Conservation (phyloP, 2,888 invertebrate species). For the Drosophila siamana region DNA sequence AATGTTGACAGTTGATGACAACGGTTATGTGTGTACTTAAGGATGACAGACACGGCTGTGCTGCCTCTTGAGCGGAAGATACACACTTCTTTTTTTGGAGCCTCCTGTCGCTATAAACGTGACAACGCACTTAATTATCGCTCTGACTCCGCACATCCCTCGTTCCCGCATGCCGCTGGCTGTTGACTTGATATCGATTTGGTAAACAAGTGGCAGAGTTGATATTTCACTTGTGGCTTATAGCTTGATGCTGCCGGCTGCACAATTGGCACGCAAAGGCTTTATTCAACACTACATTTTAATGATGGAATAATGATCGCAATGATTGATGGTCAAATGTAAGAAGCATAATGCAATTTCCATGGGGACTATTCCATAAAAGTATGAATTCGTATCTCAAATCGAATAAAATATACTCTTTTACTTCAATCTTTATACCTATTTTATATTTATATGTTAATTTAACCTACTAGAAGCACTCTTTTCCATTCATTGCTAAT, state of each 20-base stretch:
- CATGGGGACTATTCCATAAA: background rate
- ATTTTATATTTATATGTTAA: no score
- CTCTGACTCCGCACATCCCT: background rate
- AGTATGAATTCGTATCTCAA: background rate
- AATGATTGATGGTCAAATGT: constrained; percentile 32
- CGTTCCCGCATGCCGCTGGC: background rate
- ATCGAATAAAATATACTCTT: background rate
- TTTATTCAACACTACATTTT: background rate
- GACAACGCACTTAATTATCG: constrained; percentile 59
- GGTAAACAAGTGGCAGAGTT: constrained; percentile 32
- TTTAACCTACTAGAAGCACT: no score
- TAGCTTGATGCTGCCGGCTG: background rate
- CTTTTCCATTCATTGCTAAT: no score
- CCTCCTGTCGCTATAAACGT: constrained; percentile 44
- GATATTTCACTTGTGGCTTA: constrained; percentile 45
- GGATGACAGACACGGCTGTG: constrained; percentile 8
- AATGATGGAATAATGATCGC: constrained; percentile 34
- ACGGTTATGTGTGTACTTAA: constrained; percentile 33
- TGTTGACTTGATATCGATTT: constrained; percentile 27
- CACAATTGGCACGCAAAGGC: constrained; percentile 34
- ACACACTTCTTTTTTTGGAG: background rate
- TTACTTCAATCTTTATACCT: no score
- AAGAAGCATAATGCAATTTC: constrained; percentile 6
- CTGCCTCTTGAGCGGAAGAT: background rate
- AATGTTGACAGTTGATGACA: constrained; percentile 52